Evolutionary conservation across 2,797 vertebrate species (phyloP), one percentile per base, ranked within the genome.

Genomic region (Gadopsis marmoratus): DNA sequence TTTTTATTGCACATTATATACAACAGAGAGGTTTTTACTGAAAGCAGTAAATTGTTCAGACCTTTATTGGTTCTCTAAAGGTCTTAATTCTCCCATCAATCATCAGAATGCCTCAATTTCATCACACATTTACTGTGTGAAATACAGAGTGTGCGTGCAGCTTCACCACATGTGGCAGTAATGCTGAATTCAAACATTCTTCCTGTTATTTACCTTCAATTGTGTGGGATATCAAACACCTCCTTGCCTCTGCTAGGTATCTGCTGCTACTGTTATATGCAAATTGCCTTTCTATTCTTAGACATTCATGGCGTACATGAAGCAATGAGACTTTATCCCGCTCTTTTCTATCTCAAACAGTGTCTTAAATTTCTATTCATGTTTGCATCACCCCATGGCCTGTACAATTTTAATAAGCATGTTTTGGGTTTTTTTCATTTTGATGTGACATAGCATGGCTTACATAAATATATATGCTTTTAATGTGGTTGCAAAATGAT

Each of bases 201-300:
- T 76, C 51, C 56, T 78, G 37, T 64, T 48, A 63, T 73, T 78
- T 73, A 74, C 71, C 23, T 55, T 39, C 9, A 50, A 53, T 37
- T 71, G 55, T 53, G 33, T 29, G 54, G 39, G n/a, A 58, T 70
- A 68, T 83, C 54, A 71, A 77, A 71, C 65, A 68, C 31, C 9
- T 63, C 58, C 55, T 53, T 26, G 11, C 17, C 53, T 67, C 54
- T 56, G 66, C 29, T 48, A 54, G 48, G 43, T 64, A 56, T 76
- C 61, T 65, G 54, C 71, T 71, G 60, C 48, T 68, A 33, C 71
- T 69, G 58, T 82, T 78, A 69, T 71, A 91, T 88, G 85, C 63
- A 82, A 91, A 90, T 91, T 55, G 2, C 12, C 1, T 64, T 66
- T 82, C 78, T 88, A 76, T 86, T 81, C 76, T 79, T 83, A 81